Evolutionary conservation across 2,888 invertebrate genomes (phyloP).

Genomic region (Spatulosminthurus flaviceps): DNA sequence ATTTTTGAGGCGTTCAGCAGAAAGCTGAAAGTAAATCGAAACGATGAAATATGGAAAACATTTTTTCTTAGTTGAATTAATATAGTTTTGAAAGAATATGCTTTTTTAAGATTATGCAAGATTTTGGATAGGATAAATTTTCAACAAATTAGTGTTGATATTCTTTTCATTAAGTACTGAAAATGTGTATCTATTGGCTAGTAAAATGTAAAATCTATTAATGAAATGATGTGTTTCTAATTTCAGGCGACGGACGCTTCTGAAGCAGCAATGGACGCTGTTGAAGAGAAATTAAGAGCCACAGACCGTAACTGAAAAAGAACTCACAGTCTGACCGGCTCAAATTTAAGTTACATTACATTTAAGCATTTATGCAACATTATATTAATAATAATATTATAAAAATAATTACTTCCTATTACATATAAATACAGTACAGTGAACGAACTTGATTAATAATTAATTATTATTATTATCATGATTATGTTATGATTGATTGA

Average conservation of each 20-base stretch:
- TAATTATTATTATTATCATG: conserved; percentile 45
- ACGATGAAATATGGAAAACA: too few species aligned
- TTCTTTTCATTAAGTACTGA: too few species aligned
- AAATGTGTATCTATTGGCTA: neutral
- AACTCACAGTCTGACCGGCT: conserved; percentile 46
- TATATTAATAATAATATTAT: conserved; percentile 36
- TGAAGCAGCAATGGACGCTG: conserved; percentile 92
- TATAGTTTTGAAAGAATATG: too few species aligned
- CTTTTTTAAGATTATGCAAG: too few species aligned
- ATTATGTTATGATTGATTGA: conserved; percentile 49
- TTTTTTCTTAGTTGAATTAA: too few species aligned
- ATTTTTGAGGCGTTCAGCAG: neutral
- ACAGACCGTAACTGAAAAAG: conserved; percentile 84
- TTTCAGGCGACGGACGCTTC: conserved; percentile 88
- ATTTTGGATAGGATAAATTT: too few species aligned
- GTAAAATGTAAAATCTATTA: too few species aligned
- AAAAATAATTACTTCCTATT: conserved; percentile 49
- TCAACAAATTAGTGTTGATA: too few species aligned
- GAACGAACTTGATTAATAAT: conserved; percentile 49
- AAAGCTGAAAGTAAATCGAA: neutral
- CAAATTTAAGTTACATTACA: conserved; percentile 49
- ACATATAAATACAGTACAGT: conserved; percentile 46
- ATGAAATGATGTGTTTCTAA: neutral
- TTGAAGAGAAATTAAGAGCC: conserved; percentile 92
- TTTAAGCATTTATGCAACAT: conserved; percentile 48